phyloP scores from a whole-genome alignment of 2,888 invertebrate species.

The Agriotes lineatus region DNA sequence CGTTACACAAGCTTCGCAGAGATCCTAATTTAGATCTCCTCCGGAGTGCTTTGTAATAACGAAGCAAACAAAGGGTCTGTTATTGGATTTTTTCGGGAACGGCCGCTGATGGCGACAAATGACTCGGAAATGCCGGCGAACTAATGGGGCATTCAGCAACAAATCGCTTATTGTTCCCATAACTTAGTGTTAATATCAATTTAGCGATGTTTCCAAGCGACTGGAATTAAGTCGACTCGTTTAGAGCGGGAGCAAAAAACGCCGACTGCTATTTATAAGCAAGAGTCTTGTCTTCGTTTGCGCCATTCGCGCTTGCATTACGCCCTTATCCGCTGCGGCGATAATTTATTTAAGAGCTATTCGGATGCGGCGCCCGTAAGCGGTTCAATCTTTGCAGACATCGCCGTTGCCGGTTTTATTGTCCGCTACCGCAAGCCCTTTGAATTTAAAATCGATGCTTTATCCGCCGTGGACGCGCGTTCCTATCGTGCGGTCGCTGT shows the following conservation, averaged over 20 bases:
- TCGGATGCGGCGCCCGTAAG: conserved; percentile 48
- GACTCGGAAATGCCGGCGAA: conserved; percentile 36
- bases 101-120: conserved; percentile 37
- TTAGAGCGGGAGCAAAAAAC: conserved; percentile 33
- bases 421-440: conserved; percentile 43
- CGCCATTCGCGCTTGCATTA: conserved; percentile 32
- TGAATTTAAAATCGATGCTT: conserved; percentile 46
- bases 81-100: conserved; percentile 38
- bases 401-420: conserved; percentile 44
- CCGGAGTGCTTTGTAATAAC: conserved; percentile 40
- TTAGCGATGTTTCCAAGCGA: conserved; percentile 40
- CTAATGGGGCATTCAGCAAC: conserved; percentile 37
- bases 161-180: conserved; percentile 41
- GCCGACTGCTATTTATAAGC: conserved; percentile 7
- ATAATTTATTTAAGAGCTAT: conserved; percentile 51
- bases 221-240: conserved; percentile 36
- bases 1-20: conserved; percentile 30
- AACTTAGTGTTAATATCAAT: conserved; percentile 41
- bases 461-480: conserved; percentile 35
- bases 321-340: conserved; percentile 30
- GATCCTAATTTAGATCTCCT: conserved; percentile 39
- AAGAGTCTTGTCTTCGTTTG: conserved; percentile 14
- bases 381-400: conserved; percentile 45
- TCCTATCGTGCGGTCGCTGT: conserved; percentile 31
- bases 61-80: conserved; percentile 39